Conservation (phyloP, 2,888 invertebrate species). For the Aphidius colemani region DNA sequence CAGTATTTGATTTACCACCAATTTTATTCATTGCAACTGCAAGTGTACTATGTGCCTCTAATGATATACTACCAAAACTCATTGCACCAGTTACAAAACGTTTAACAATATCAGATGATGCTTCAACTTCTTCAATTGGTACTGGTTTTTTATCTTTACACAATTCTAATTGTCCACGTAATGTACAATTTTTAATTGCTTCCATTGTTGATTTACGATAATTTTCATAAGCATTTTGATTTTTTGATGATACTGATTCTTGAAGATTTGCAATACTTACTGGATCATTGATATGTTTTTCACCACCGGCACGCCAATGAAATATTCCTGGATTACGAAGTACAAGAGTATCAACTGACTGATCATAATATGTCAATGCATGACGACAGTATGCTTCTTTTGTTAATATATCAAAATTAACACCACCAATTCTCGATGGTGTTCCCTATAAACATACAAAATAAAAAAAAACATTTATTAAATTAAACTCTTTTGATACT, state of each 20-base stretch:
- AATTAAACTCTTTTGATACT: not conserved
- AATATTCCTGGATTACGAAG: conserved; percentile 90
- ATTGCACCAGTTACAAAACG: conserved; percentile 86
- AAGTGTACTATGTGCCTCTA: conserved; percentile 93
- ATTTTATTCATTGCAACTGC: conserved; percentile 98
- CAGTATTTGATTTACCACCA: conserved; percentile 98
- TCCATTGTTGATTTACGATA: conserved; percentile 85
- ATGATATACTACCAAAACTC: conserved; percentile 96
- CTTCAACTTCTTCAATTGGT: conserved; percentile 86
- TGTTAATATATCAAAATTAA: conserved; percentile 85
- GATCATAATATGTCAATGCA: conserved; percentile 73
- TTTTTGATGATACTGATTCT: conserved; percentile 87
- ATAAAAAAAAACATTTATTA: conserved; percentile 5
- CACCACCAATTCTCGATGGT: conserved; percentile 81
- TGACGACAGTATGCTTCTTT: conserved; percentile 84
- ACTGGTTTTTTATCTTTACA: conserved; percentile 78
- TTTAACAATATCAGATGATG: conserved; percentile 93
- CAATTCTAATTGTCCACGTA: conserved; percentile 92
- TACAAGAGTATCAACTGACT: conserved; percentile 72
- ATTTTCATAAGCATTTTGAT: conserved; percentile 80
- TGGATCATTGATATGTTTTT: conserved; percentile 98
- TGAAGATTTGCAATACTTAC: conserved; percentile 73
- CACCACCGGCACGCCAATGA: conserved; percentile 97
- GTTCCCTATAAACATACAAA: conserved; percentile 62
- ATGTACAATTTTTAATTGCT: conserved; percentile 82